These are phyloP conservation scores for Alcis repandata DNA, from an alignment of 2,888 invertebrate genomes.

Conservation along the genomic window DNA sequence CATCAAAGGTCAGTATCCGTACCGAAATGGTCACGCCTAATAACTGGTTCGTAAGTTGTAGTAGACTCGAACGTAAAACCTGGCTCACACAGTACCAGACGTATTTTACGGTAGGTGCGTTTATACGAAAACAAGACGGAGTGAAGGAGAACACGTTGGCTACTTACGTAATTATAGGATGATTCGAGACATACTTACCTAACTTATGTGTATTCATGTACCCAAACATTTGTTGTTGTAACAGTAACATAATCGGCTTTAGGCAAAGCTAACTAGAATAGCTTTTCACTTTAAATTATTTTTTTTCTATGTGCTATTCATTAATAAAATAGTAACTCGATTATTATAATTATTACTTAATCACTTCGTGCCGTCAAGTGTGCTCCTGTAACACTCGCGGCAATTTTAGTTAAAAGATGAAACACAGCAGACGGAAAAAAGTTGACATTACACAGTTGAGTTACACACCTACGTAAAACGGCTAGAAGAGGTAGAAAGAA, in stretches of 20 bases:
- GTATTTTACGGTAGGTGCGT: constrained; percentile 82
- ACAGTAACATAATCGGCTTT: background rate
- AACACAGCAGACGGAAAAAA: too few relatives aligned
- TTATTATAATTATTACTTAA: too few relatives aligned
- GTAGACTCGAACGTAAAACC: constrained; percentile 82
- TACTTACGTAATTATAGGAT: constrained; percentile 34
- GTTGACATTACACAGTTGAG: too few relatives aligned
- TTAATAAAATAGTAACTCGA: background rate
- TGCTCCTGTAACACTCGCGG: too few relatives aligned
- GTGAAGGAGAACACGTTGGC: constrained; percentile 57
- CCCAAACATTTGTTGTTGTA: background rate
- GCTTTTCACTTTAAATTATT: constrained; percentile 1
- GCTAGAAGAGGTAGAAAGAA: too few relatives aligned
- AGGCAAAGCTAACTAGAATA: background rate
- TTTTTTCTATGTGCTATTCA: background rate
- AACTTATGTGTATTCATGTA: background rate
- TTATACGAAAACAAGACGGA: constrained; percentile 77
- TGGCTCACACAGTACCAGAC: constrained; percentile 77
- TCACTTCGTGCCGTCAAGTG: too few relatives aligned
- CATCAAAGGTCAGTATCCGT: constrained; percentile 86
- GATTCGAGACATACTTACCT: constrained; percentile 21
- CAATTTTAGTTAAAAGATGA: too few relatives aligned
- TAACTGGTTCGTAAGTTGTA: constrained; percentile 86
- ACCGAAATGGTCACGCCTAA: constrained; percentile 87
- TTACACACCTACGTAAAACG: too few relatives aligned